These are phyloP conservation scores for Pseudochirops corinnae DNA, from an alignment of 2,797 vertebrate species.

Conservation along the genomic window DNA sequence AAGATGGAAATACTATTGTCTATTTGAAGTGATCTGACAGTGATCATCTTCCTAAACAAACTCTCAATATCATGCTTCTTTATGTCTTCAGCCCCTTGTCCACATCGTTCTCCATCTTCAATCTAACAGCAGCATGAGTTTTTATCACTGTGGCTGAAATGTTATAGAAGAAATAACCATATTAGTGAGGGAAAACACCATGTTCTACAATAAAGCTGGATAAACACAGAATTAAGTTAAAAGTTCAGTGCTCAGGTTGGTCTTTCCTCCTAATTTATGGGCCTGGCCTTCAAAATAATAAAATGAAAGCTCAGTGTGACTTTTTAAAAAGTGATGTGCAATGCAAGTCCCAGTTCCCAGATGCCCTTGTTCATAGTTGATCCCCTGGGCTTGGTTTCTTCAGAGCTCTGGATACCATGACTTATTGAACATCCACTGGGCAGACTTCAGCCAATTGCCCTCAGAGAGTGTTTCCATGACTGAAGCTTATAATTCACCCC, in stretches of 20 bases:
- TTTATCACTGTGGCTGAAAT: background rate
- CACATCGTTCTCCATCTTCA: accelerated
- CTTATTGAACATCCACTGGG: accelerated
- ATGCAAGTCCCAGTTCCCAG: accelerated
- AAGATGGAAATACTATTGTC: too few species aligned
- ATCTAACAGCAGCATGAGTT: accelerated
- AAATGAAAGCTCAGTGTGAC: background rate
- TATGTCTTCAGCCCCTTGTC: accelerated
- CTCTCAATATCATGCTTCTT: accelerated
- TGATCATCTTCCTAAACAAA: too few species aligned
- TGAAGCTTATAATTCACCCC: accelerated
- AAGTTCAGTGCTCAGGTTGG: background rate
- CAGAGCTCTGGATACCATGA: accelerated
- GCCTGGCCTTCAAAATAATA: background rate
- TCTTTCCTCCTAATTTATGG: background rate
- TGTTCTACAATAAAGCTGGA: constrained; percentile 7
- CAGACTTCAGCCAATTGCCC: accelerated
- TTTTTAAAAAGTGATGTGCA: accelerated
- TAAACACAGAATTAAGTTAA: constrained; percentile 52
- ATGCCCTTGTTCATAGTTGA: accelerated
- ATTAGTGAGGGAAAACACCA: background rate
- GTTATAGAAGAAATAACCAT: background rate
- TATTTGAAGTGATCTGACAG: too few species aligned
- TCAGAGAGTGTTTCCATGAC: accelerated
- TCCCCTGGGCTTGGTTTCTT: accelerated